Percentiles rank a stretch among this genome's conserved stretches.
Conservation (phyloP, 2,888 invertebrate genomes). For the Melipona bicolor region DNA sequence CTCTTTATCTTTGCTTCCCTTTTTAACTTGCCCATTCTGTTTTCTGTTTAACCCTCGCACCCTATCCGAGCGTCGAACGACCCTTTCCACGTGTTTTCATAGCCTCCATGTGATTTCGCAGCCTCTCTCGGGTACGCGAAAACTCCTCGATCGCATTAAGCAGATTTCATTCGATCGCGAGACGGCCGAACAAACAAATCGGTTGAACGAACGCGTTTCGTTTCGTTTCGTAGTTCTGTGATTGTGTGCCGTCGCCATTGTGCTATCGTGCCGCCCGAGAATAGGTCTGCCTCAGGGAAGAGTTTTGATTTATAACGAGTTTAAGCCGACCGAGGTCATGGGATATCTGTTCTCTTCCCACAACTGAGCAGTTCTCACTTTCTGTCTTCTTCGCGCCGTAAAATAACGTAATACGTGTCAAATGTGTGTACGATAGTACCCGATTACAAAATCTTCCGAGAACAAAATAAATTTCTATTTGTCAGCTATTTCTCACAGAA, state of each 20-base stretch:
- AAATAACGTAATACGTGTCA: fast-evolving
- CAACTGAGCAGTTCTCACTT: background rate
- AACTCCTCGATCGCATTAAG: conserved; percentile 64
- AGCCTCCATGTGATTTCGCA: conserved; percentile 2
- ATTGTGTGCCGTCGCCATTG: conserved; percentile 46
- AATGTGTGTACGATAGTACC: background rate
- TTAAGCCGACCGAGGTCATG: conserved; percentile 1
- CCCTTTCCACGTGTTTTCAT: conserved; percentile 34
- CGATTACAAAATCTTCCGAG: no score
- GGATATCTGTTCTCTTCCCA: background rate
- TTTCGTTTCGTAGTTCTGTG: conserved; percentile 17
- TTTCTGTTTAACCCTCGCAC: conserved; percentile 32
- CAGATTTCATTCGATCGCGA: conserved; percentile 69
- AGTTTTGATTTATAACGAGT: conserved; percentile 56
- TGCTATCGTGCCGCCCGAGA: conserved; percentile 25
- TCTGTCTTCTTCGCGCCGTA: background rate
- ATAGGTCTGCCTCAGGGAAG: conserved; percentile 52
- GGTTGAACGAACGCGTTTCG: conserved; percentile 37
- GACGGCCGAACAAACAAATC: conserved; percentile 67
- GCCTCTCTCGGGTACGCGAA: conserved; percentile 31
- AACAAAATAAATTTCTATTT: background rate
- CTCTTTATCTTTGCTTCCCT: conserved; percentile 16
- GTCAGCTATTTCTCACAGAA: background rate
- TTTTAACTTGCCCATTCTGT: conserved; percentile 45
- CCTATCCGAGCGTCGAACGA: conserved; percentile 28